Evolutionary conservation across 1,140 invertebrate species (phyloP), one percentile per base, ranked within the genome.

Genomic region (Procambarus clarkii): DNA sequence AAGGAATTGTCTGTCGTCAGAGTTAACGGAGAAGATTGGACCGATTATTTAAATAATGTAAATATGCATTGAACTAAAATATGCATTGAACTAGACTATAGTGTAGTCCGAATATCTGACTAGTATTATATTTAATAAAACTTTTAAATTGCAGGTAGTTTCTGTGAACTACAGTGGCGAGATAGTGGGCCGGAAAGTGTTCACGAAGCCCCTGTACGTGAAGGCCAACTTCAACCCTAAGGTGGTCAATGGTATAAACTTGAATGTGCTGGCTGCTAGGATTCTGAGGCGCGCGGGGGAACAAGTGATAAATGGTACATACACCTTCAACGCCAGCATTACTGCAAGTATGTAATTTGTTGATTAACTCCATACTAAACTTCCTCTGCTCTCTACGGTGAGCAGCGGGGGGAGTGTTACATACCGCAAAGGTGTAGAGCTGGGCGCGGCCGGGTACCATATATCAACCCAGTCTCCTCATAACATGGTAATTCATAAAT

Each of bases 1-100:
- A 7, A 34, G n/a, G 64, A 15, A 15, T 46, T 46, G 13, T 69
- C 87, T n/a, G 58, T 88, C 7, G 44, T 7, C 18, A 48, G 4
- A 2, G 87, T 88, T 18, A 88, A 88, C 46, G 79, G 87, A 45
- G 78, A 82, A 46, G 48, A 88, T 34, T 88, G 87, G 87, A 78
- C n/a, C n/a, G 50, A 46, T 3, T 46, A 88, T 58, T 46, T 88
- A 0, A 45, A 24, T 60, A 88, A 82, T 48, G 87, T 81, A 88
- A 80, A 60, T 7, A 58, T 74, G 7, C 34, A 0, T 34, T 34
- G 34, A 34, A 34, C 34, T 34, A 34, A 88, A 80, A 60, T 7
- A 58, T 74, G 7, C 34, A 0, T 34, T 34, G 34, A 34, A 34
- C 34, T 34, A 34, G 34, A 34, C 34, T 34, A 34, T 34, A 34